Conservation (phyloP, 2,888 invertebrate species). For the Sisyra terminalis region DNA sequence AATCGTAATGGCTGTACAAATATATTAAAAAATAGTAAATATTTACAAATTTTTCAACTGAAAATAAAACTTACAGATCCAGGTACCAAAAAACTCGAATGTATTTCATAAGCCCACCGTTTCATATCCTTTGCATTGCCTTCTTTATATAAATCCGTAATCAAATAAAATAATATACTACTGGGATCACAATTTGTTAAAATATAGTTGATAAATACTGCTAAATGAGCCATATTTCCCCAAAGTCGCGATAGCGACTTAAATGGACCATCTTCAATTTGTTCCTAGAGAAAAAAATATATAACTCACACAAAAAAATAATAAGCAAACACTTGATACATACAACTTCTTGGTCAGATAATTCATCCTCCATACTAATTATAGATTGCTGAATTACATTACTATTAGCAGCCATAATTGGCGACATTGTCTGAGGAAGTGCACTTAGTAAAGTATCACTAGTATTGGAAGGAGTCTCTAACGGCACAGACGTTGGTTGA, state of each 20-base stretch:
- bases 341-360: slow-evolving; percentile 71
- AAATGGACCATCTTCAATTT: slow-evolving; percentile 75
- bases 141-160: slow-evolving; percentile 79
- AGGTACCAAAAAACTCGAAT: slow-evolving; percentile 87
- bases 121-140: slow-evolving; percentile 74
- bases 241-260: slow-evolving; percentile 65
- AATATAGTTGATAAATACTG: slow-evolving; percentile 87
- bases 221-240: slow-evolving; percentile 79
- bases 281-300: slow-evolving; percentile 36
- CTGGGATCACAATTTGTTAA: slow-evolving; percentile 61
- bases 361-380: slow-evolving; percentile 91
- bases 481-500: background rate
- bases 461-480: no score
- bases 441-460: no score
- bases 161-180: slow-evolving; percentile 60
- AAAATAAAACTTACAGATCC: slow-evolving; percentile 47
- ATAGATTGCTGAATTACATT: slow-evolving; percentile 54
- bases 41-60: background rate
- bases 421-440: slow-evolving; percentile 18
- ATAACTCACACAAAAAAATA: background rate
- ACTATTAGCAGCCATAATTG: slow-evolving; percentile 25
- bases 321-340: slow-evolving; percentile 19
- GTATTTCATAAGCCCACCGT: slow-evolving; percentile 98
- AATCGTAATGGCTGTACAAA: slow-evolving; percentile 58
- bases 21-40: background rate